Conservation (phyloP, 1,140 invertebrate species). For the Philopotamus ludificatus region DNA sequence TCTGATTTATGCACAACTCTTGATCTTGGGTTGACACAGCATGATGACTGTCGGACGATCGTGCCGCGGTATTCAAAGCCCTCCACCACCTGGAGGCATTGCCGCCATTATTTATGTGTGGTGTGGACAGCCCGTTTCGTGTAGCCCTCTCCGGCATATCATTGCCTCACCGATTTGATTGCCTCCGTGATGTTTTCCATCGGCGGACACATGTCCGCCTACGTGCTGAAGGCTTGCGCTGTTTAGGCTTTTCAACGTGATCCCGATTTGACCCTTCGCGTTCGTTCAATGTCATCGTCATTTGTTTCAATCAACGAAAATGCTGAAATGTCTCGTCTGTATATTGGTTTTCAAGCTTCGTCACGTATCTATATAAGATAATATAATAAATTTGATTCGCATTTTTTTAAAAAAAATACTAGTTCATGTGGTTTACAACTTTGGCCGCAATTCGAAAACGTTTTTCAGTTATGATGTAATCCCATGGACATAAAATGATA, state of each 20-base stretch:
- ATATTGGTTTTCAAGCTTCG: too few relatives aligned
- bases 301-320: too few relatives aligned
- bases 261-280: not conserved
- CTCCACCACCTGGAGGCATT: not conserved
- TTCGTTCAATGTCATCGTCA: not conserved
- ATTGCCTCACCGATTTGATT: not conserved
- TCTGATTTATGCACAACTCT: not conserved
- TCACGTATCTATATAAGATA: too few relatives aligned
- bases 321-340: too few relatives aligned
- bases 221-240: not conserved
- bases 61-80: not conserved
- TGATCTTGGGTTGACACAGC: not conserved
- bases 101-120: not conserved
- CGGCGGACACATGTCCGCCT: not conserved
- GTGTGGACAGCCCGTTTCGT: not conserved
- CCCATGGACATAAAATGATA: too few relatives aligned
- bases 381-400: too few relatives aligned
- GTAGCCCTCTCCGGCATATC: not conserved
- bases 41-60: not conserved
- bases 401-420: too few relatives aligned
- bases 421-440: too few relatives aligned
- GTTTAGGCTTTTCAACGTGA: not conserved
- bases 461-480: too few relatives aligned
- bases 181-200: not conserved
- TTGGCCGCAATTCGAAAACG: too few relatives aligned